A percentile compares a stretch with the other conserved stretches of the same genome.
phyloP scores from a whole-genome alignment of 2,797 vertebrate genomes.

The Sternarchorhynchus goeldii region DNA sequence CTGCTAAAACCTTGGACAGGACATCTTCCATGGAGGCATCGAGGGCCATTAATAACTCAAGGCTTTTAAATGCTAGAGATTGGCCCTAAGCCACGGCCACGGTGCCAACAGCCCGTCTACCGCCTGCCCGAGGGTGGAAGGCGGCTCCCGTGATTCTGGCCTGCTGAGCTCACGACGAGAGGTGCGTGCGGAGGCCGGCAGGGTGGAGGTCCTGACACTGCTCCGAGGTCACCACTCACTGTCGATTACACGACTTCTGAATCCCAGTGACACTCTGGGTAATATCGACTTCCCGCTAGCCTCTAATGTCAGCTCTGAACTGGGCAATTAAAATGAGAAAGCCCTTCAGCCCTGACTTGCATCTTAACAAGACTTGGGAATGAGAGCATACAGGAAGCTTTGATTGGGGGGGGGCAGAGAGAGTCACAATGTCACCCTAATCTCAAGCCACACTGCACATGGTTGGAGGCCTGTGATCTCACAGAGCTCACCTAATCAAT shows the following conservation, averaged over 20 bases:
- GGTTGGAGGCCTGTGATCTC: slow-evolving; percentile 24
- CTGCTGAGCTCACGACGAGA: slow-evolving; percentile 45
- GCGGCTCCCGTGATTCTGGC: slow-evolving; percentile 35
- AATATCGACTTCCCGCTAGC: not conserved
- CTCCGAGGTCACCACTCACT: slow-evolving; percentile 6
- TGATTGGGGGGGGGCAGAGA: slow-evolving; percentile 25
- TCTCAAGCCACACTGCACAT: slow-evolving; percentile 28
- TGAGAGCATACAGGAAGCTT: slow-evolving; percentile 22
- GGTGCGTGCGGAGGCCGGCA: not conserved
- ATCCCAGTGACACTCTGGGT: slow-evolving; percentile 13
- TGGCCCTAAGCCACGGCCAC: slow-evolving; percentile 39
- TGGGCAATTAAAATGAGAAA: slow-evolving; percentile 34
- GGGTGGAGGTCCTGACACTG: no score
- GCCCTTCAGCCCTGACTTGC: slow-evolving; percentile 8
- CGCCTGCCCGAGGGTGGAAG: slow-evolving; percentile 20
- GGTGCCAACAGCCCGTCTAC: slow-evolving; percentile 45
- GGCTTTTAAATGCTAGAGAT: slow-evolving; percentile 61
- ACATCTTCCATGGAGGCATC: slow-evolving; percentile 61
- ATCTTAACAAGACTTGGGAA: slow-evolving; percentile 22
- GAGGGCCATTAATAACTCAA: slow-evolving; percentile 65
- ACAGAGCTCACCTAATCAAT: slow-evolving; percentile 29
- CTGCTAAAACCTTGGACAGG: slow-evolving; percentile 58
- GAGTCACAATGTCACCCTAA: slow-evolving; percentile 41
- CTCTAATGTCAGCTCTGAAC: slow-evolving; percentile 15
- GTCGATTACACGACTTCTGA: not conserved